Conservation (phyloP, 2,888 invertebrate genomes). For the Neocrepidodera transversa region DNA sequence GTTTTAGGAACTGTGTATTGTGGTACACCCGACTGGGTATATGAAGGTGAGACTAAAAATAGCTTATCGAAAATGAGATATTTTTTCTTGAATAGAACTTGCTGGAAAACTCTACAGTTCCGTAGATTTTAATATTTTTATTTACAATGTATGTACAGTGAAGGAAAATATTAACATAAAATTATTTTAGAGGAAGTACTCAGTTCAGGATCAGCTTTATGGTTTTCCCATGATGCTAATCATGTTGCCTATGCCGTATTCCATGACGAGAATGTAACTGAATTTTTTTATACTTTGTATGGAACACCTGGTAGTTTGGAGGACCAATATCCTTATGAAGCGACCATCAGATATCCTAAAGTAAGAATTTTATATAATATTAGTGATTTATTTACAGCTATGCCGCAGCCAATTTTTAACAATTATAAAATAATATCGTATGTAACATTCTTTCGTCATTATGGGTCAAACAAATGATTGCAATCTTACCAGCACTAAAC, state of each 20-base stretch:
- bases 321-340: conserved; percentile 72
- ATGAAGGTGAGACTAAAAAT: conserved; percentile 90
- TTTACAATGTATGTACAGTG: too few species aligned
- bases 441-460: too few species aligned
- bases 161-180: too few species aligned
- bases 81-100: too few species aligned
- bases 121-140: too few species aligned
- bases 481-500: too few species aligned
- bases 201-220: conserved; percentile 80
- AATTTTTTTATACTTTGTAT: conserved; percentile 71
- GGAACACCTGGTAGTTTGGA: conserved; percentile 66
- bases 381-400: too few species aligned
- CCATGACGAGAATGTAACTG: conserved; percentile 74
- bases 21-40: conserved; percentile 91
- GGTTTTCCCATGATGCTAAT: conserved; percentile 84
- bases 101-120: too few species aligned
- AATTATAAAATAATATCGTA: too few species aligned
- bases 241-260: conserved; percentile 84
- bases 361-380: conserved; percentile 54
- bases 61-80: too few species aligned
- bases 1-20: conserved; percentile 69
- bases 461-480: too few species aligned
- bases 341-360: conserved; percentile 80
- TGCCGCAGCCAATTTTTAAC: too few species aligned
- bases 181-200: conserved; percentile 88